These are phyloP conservation scores for Sinella curviseta DNA, from an alignment of 1,140 invertebrate species.

Conservation along the genomic window DNA sequence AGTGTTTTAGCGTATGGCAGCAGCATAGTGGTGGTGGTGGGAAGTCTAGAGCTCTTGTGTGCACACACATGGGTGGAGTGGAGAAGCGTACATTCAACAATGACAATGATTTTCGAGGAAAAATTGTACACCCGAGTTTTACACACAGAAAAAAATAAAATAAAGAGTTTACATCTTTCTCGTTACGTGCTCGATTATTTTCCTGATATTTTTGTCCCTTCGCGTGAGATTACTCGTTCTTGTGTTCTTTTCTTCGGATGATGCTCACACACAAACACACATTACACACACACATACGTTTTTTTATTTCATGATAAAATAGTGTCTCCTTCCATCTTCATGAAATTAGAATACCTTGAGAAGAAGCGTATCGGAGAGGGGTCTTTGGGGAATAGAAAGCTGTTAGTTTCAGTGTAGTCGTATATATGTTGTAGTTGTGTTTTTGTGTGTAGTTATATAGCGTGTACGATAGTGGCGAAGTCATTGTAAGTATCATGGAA, in stretches of 20 bases:
- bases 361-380: background rate
- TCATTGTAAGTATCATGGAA: background rate
- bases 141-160: background rate
- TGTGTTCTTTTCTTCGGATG: background rate
- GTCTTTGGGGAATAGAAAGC: conserved; percentile 21
- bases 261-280: too few relatives aligned
- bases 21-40: too few relatives aligned
- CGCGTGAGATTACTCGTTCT: background rate
- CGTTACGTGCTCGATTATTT: background rate
- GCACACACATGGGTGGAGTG: too few relatives aligned
- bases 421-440: background rate
- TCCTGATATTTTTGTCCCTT: background rate
- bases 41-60: too few relatives aligned
- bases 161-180: background rate
- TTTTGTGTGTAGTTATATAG: background rate
- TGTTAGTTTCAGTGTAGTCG: background rate
- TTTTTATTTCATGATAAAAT: background rate
- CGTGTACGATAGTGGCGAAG: background rate
- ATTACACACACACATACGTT: background rate
- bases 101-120: background rate
- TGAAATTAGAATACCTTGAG: conserved; percentile 26
- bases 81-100: background rate
- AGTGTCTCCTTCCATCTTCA: conserved; percentile 10
- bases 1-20: too few relatives aligned
- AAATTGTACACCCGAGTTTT: background rate